Evolutionary conservation across 2,888 invertebrate genomes (phyloP), one percentile per base, ranked within the genome.

Genomic region (Caenorhabditis wallacei): DNA sequence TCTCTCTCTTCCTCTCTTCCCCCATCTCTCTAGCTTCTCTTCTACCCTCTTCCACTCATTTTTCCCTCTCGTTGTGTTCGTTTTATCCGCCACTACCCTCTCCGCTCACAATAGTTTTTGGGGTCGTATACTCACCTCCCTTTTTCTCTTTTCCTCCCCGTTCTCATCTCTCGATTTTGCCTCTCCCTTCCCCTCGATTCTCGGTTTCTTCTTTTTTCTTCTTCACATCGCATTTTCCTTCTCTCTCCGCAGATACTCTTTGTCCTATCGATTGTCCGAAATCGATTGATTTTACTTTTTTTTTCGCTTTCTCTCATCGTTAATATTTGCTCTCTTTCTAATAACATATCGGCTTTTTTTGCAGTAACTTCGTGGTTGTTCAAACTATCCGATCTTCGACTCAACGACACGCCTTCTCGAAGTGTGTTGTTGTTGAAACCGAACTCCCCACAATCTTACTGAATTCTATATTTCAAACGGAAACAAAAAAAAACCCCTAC

Each of bases 91-190:
- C 20, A 8, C 4, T 16, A 43, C 75, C 54, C 75, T 57, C 66
- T 51, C 40, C 68, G 10, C 54, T 40, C 57, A 68, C 76, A 76
- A 76, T 76, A 76, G 76, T 76, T 76, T 76, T 76, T 76, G 76
- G 46, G 76, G 76, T 69, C 76, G 76, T 76, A 76, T 37, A 76
- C 75, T 56, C 66, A 51, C 43, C 26, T 53, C 68, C 20, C 54
- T 53, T 57, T 74, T 43, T 40, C 26, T n/a, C 18, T 64, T 46
- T 20, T 30, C 51, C 18, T 30, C 51, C n/a, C 43, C 57, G n/a
- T 43, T 51, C 51, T 76, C 68, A 30, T 48, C 40, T 48, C 40
- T 72, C 72, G 61, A 51, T 63, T 70, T 56, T 30, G 30, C 8
- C n/a, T n/a, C n/a, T n/a, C n/a, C 35, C 35, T 40, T 2, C 40